Conservation (phyloP, 2,113 vertebrate genomes). For the Hystrix cristata region DNA sequence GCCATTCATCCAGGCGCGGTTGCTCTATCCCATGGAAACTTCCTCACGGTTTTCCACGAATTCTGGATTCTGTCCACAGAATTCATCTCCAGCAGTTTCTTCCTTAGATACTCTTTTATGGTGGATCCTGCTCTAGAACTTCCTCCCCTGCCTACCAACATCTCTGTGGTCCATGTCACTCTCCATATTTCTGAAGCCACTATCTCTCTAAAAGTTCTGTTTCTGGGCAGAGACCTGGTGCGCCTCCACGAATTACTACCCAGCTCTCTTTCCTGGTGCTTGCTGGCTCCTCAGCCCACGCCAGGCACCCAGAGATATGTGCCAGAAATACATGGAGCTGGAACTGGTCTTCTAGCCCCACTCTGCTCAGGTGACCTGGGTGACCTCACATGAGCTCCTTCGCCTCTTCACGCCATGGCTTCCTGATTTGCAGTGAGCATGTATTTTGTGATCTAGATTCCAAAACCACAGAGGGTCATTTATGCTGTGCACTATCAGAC, state of each 20-base stretch:
- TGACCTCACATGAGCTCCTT: not conserved
- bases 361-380: not conserved
- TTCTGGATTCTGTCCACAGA: not conserved
- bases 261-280: not conserved
- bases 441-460: not conserved
- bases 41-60: not conserved
- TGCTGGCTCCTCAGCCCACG: not conserved
- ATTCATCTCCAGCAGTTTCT: not conserved
- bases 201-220: not conserved
- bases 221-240: not conserved
- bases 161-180: not conserved
- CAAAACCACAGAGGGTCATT: not conserved
- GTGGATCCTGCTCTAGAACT: not conserved
- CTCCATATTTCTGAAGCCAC: not conserved
- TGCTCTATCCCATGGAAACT: not conserved
- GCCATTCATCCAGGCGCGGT: not conserved
- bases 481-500: rapidly evolving
- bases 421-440: not conserved
- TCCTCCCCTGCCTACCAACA: not conserved
- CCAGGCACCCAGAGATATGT: not conserved
- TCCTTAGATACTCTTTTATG: not conserved
- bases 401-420: not conserved
- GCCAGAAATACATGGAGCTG: not conserved
- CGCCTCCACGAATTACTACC: not conserved
- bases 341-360: not conserved